Base-by-base conservation (phyloP, 2,797 vertebrate species). In the Nannoperca australis region DNA sequence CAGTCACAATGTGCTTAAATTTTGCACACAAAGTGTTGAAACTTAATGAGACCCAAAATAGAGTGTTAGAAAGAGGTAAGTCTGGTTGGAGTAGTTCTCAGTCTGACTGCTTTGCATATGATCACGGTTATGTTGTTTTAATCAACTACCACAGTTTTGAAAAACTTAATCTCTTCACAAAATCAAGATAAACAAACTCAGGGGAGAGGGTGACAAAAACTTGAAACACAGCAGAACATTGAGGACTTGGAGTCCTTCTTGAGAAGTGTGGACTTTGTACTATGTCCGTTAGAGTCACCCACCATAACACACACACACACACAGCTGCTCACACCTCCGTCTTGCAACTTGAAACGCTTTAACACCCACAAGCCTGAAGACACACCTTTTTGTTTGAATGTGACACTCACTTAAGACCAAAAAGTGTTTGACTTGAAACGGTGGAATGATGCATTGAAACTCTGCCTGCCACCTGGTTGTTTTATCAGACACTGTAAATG, bases 51-150 rank as follows among this genome's bases (percentile, higher is more conserved):
- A 34, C 15, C 44, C 18, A 12, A 72, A 74, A 60, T 34, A 20
- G 15, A 49, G 24, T n/a, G 56, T 54, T 63, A 60, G 8, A 73
- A 81, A 79, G 81, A 83, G 76, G 76, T 73, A 70, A 66, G 64
- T 86, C 83, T 76, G 78, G 84, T 91, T 77, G 5, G 79, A 70
- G 66, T 64, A 38, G 82, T 83, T 83, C 62, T 75, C 58, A 11
- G 62, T 51, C 15, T 0, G 51, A 32, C 84, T 91, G 84, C 86
- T 94, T 94, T 94, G 92, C 92, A 93, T 94, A 91, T 84, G 50
- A 18, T 68, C 65, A 59, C 81, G 80, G 80, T 51, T 66, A 64
- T 79, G 54, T 80, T 74, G 54, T 79, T 70, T 68, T 77, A 73
- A 67, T 90, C 38, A 76, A 70, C 63, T 13, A 55, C 34, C 68